Conservation (phyloP, 2,113 vertebrate species). For the Gymnobelideus leadbeateri region DNA sequence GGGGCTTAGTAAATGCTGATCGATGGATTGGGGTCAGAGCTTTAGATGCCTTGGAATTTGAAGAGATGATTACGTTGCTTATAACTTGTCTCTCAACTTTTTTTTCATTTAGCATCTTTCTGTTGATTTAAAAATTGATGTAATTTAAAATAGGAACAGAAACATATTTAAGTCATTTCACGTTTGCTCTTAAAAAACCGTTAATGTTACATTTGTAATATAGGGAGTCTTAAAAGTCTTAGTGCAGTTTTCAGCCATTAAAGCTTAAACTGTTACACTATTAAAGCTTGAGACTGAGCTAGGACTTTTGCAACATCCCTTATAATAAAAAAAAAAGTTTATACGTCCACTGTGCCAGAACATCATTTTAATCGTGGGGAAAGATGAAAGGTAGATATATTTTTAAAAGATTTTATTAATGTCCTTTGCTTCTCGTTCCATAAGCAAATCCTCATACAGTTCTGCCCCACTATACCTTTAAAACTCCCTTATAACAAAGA, state of each 20-base stretch:
- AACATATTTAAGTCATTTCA: constrained; percentile 47
- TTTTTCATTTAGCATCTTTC: constrained; percentile 56
- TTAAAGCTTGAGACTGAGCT: background rate
- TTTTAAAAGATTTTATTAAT: background rate
- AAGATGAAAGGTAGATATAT: background rate
- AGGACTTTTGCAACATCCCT: background rate
- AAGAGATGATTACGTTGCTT: constrained; percentile 12
- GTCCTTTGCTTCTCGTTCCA: background rate
- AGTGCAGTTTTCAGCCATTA: background rate
- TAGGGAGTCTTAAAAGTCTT: background rate
- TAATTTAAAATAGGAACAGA: constrained; percentile 42
- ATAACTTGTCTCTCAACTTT: constrained; percentile 37
- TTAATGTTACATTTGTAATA: background rate
- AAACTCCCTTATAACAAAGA: background rate
- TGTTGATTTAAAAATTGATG: constrained; percentile 55
- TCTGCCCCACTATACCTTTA: background rate
- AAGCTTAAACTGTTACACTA: background rate
- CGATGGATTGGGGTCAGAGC: background rate
- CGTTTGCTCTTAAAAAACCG: background rate
- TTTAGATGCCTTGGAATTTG: background rate
- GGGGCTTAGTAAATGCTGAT: background rate
- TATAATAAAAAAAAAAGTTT: background rate
- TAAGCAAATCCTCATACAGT: background rate
- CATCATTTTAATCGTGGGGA: background rate
- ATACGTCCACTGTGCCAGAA: background rate